Conservation (phyloP, 2,113 vertebrate species). For the Dicrurus megarhynchus region DNA sequence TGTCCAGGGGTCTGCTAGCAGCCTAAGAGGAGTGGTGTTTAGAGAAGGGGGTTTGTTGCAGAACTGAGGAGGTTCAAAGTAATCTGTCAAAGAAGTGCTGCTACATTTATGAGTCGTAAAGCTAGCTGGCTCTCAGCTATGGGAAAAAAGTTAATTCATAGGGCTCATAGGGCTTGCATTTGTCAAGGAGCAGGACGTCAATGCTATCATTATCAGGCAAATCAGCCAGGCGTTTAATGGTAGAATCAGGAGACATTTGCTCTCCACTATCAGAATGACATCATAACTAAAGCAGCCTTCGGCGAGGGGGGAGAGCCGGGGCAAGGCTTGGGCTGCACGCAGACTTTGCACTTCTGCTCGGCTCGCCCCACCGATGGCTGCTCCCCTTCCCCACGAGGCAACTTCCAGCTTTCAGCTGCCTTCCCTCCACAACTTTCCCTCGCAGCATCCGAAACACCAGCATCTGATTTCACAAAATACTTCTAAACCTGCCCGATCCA, state of each 20-base stretch:
- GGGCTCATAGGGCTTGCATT: conserved; percentile 75
- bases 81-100: conserved; percentile 19
- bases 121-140: conserved; percentile 44
- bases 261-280: conserved; percentile 87
- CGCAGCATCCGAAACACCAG: background rate
- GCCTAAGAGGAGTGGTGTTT: background rate
- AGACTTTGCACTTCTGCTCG: conserved; percentile 15
- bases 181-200: conserved; percentile 80
- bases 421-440: background rate
- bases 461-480: background rate
- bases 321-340: conserved; percentile 16
- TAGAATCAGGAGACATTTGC: conserved; percentile 90
- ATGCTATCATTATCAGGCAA: conserved; percentile 86
- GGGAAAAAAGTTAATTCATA: conserved; percentile 76
- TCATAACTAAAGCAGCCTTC: conserved; percentile 86
- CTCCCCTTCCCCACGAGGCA: background rate
- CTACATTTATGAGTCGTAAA: conserved; percentile 11
- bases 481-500: background rate
- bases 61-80: background rate
- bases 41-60: background rate
- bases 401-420: background rate
- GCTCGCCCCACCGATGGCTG: background rate
- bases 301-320: conserved; percentile 67
- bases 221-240: conserved; percentile 88
- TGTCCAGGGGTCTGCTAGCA: background rate